Base-by-base conservation (phyloP, 1,140 invertebrate species). In the Drosophila leontia region DNA sequence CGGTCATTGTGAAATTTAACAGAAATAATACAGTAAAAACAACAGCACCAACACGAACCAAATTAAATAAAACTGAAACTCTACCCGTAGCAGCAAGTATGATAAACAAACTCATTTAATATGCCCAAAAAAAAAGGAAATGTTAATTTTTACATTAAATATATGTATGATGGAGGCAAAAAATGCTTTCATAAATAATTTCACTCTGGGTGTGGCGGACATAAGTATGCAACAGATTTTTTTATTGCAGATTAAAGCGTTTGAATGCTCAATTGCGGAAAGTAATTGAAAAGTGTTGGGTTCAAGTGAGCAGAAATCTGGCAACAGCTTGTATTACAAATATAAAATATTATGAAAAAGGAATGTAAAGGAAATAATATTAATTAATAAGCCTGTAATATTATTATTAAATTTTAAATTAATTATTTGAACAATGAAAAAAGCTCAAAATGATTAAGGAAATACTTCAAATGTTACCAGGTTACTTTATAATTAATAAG, bases 1-100 rank as follows among this genome's bases (percentile, higher is more conserved):
- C 80, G 80, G 80, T 83, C 61, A 68, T 79, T 83, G 64, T 42
- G 72, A 78, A 75, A 59, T 74, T 53, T 47, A 45, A 44, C 32
- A 75, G 29, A 68, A 59, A 76, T 57, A 65, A 57, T 39, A 55
- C 42, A 63, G 48, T 53, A 45, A 51, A 70, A 65, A 41, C 44
- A 26, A 44, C 13, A 15, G 41, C 41, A 26, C 23, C 41, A 53
- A 62, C 26, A 37, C 42, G 35, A 50, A 44, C 2, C 26, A 48
- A 57, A 42, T 26, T 41, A 63, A 59, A 63, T 39, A 59, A 41
- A 34, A 44, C 42, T n/a, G 34, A 15, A 45, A 34, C 39, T 35
- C 29, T 9, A 50, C 42, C 42, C 3, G 32, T 13, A 51, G 48
- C 34, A 19, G 51, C 9, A 37, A 37, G 50, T 44, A 29, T 34